Conservation (phyloP, 2,888 invertebrate genomes). For the Drosophila heteroneura region DNA sequence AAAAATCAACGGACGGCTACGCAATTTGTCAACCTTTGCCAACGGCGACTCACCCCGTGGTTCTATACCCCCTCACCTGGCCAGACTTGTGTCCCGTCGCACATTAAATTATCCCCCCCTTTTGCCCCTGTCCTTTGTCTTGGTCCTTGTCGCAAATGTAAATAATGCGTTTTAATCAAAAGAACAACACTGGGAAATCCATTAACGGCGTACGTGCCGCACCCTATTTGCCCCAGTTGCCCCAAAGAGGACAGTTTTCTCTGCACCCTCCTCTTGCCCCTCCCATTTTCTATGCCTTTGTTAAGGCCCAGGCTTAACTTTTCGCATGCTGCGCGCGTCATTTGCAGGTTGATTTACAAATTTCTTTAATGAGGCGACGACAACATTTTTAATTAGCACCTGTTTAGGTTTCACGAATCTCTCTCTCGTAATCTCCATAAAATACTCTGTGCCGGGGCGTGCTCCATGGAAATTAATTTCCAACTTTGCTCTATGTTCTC, state of each 20-base stretch:
- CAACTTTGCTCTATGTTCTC: constrained; percentile 43
- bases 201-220: constrained; percentile 87
- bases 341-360: constrained; percentile 73
- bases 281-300: not conserved
- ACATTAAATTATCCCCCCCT: constrained; percentile 20
- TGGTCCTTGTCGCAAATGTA: constrained; percentile 54
- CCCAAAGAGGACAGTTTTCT: constrained; percentile 5
- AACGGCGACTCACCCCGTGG: not conserved
- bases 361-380: constrained; percentile 83
- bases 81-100: constrained; percentile 3
- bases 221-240: constrained; percentile 17
- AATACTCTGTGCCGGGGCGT: constrained; percentile 30
- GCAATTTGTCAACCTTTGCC: constrained; percentile 70
- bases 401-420: constrained; percentile 61
- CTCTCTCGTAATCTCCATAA: constrained; percentile 58
- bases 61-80: not conserved
- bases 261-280: no score
- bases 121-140: not conserved
- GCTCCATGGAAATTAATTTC: constrained; percentile 68
- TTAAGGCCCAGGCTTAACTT: constrained; percentile 35
- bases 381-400: constrained; percentile 85
- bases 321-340: constrained; percentile 47
- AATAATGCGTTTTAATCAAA: constrained; percentile 71
- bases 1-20: constrained; percentile 37
- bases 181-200: constrained; percentile 61